Conservation (phyloP, 2,113 vertebrate species). For the Opisthocomus hoazin region DNA sequence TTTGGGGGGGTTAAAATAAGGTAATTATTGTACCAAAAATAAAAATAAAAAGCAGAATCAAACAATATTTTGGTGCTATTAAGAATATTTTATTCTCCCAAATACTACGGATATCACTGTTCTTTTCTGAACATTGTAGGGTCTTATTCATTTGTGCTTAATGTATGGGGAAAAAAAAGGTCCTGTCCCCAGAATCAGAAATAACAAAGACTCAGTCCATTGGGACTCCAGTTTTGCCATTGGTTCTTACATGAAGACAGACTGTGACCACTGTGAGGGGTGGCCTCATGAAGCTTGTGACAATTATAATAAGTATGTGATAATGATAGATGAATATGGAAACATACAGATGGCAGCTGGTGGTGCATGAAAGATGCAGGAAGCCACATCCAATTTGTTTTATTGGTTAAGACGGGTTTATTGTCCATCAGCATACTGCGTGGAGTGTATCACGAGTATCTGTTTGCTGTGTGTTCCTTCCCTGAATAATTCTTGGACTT, state of each 20-base stretch:
- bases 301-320: not conserved
- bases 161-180: not conserved
- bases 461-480: not conserved
- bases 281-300: not conserved
- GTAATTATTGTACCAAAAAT: not conserved
- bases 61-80: not conserved
- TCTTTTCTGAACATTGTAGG: not conserved
- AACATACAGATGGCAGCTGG: not conserved
- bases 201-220: not conserved
- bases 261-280: not conserved
- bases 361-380: not conserved
- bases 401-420: not conserved
- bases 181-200: not conserved
- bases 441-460: fast-evolving
- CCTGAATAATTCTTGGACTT: not conserved
- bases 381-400: not conserved
- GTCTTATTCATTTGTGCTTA: not conserved
- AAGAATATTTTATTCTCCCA: not conserved
- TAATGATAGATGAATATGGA: slow-evolving; percentile 9
- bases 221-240: not conserved
- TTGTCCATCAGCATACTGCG: not conserved
- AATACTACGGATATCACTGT: not conserved
- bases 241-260: not conserved
- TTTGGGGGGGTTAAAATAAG: not conserved
- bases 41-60: not conserved